phyloP scores from a whole-genome alignment of 1,140 invertebrate genomes.

The Acromyrmex heyeri region DNA sequence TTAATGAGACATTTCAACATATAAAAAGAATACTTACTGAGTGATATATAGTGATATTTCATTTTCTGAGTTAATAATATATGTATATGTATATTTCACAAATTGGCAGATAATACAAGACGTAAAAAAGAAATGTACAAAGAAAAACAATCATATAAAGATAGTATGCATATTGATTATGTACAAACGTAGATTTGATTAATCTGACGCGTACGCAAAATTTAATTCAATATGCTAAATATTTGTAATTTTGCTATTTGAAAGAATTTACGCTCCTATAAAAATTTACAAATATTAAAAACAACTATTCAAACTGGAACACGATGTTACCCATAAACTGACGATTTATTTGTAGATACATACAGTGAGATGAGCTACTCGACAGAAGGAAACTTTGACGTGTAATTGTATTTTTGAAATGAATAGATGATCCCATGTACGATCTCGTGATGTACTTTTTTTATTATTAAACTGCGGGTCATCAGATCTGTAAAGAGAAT shows the following conservation, averaged over 20 bases:
- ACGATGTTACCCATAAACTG: constrained; percentile 72
- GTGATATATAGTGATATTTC: constrained; percentile 39
- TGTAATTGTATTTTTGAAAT: constrained; percentile 66
- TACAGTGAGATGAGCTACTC: constrained; percentile 75
- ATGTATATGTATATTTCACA: constrained; percentile 21
- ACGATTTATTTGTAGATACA: constrained; percentile 80
- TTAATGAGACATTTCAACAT: constrained; percentile 31
- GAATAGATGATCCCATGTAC: constrained; percentile 65
- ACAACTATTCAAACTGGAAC: constrained; percentile 65
- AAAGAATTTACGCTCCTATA: constrained; percentile 15
- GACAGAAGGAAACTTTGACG: constrained; percentile 60
- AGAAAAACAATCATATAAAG: constrained; percentile 29
- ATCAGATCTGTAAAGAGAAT: constrained; percentile 82
- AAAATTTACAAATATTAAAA: constrained; percentile 58
- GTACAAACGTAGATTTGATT: background rate
- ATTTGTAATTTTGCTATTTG: constrained; percentile 27
- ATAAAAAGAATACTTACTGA: constrained; percentile 39
- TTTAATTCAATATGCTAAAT: constrained; percentile 10
- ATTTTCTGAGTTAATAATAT: constrained; percentile 51
- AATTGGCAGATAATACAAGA: constrained; percentile 40
- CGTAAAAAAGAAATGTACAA: constrained; percentile 48
- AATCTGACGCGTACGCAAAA: constrained; percentile 1
- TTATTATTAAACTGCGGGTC: constrained; percentile 69
- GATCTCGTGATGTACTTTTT: constrained; percentile 65
- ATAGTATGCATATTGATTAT: background rate